Percentiles rank a stretch among this genome's conserved stretches.
Conservation (phyloP, 2,888 invertebrate genomes). For the Drosophila infuscata region DNA sequence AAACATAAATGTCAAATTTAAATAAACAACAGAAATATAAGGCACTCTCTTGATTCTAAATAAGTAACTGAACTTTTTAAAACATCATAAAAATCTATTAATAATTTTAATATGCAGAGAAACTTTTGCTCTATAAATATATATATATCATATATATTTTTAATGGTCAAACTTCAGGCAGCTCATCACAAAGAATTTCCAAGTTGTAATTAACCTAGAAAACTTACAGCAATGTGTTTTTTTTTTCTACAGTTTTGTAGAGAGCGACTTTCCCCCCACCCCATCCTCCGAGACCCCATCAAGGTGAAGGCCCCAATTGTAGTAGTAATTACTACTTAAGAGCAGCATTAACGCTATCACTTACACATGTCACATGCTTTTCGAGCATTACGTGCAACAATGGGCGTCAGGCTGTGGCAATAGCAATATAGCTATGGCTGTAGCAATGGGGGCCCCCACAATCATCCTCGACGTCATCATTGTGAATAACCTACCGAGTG, state of each 20-base stretch:
- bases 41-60: neutral
- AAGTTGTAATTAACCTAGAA: constrained; percentile 37
- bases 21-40: neutral
- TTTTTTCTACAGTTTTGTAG: constrained; percentile 10
- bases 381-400: constrained; percentile 76
- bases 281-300: neutral
- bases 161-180: neutral
- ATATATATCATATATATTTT: neutral
- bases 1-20: neutral
- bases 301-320: constrained; percentile 63
- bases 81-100: neutral
- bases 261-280: neutral
- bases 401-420: constrained; percentile 48
- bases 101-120: neutral
- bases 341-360: constrained; percentile 80
- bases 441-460: constrained; percentile 14
- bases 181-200: neutral
- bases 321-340: constrained; percentile 81
- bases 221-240: neutral
- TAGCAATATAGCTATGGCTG: neutral
- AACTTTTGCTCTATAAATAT: neutral
- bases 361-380: constrained; percentile 78
- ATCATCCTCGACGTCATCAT: constrained; percentile 28
- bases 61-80: neutral
- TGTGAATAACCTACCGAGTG: constrained; percentile 36